Percentiles rank a stretch among this genome's conserved stretches.
Conservation (phyloP, 2,113 vertebrate species). For the Mixornis gularis region DNA sequence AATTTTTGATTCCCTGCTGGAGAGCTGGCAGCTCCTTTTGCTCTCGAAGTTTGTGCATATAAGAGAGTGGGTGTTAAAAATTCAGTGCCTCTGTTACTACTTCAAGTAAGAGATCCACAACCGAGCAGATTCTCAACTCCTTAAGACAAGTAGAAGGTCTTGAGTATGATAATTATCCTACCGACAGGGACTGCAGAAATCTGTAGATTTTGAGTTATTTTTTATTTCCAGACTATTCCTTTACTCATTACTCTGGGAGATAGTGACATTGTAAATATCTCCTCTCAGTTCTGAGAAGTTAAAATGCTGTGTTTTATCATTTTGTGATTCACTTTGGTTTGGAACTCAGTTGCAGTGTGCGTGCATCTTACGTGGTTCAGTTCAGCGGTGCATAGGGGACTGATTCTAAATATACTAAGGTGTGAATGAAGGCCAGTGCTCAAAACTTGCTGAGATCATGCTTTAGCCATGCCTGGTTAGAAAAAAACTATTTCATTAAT, state of each 20-base stretch:
- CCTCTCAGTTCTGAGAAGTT: neutral
- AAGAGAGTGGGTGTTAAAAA: neutral
- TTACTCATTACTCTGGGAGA: neutral
- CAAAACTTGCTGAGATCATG: neutral
- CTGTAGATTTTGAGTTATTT: neutral
- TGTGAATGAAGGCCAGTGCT: neutral
- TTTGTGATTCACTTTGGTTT: neutral
- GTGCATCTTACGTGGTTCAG: neutral
- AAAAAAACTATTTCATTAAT: neutral
- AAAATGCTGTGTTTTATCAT: neutral
- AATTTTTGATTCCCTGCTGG: neutral
- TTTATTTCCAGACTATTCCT: neutral
- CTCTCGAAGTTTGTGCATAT: neutral
- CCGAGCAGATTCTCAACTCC: neutral
- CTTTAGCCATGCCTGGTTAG: neutral
- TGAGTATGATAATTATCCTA: neutral
- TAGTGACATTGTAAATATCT: neutral
- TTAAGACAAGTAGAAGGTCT: neutral
- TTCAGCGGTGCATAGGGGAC: neutral
- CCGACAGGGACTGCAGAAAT: neutral
- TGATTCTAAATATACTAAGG: neutral
- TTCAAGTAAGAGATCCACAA: neutral
- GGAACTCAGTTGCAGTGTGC: neutral
- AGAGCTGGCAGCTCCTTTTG: neutral
- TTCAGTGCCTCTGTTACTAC: neutral